Conservation (phyloP, 2,113 vertebrate genomes). For the Melanocharis versteri region DNA sequence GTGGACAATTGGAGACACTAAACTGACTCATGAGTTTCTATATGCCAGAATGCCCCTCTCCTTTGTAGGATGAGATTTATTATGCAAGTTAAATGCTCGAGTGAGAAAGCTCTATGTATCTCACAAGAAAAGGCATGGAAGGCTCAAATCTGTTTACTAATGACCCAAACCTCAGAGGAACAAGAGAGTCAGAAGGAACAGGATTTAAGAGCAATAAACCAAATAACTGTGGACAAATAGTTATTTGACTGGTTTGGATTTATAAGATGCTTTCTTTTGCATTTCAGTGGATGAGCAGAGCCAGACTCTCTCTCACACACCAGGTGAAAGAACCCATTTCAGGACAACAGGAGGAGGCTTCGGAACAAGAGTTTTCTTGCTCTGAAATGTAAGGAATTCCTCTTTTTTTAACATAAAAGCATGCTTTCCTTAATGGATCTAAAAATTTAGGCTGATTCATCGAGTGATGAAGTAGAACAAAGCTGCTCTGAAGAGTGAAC, state of each 20-base stretch:
- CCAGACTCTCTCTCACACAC: neutral
- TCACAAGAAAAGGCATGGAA: neutral
- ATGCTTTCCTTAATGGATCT: neutral
- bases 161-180: neutral
- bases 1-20: neutral
- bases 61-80: neutral
- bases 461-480: neutral
- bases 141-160: neutral
- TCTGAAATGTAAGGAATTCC: neutral
- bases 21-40: neutral
- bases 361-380: neutral
- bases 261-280: neutral
- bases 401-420: neutral
- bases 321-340: neutral
- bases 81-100: neutral
- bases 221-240: neutral
- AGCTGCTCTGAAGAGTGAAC: neutral
- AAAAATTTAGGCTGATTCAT: neutral
- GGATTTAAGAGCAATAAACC: neutral
- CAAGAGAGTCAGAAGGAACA: neutral
- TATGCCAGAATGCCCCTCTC: neutral
- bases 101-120: neutral
- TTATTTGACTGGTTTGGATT: neutral
- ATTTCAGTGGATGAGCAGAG: neutral
- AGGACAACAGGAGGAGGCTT: neutral